Evolutionary conservation across 2,888 invertebrate species (phyloP).

Genomic region (Amphimallon solstitiale): DNA sequence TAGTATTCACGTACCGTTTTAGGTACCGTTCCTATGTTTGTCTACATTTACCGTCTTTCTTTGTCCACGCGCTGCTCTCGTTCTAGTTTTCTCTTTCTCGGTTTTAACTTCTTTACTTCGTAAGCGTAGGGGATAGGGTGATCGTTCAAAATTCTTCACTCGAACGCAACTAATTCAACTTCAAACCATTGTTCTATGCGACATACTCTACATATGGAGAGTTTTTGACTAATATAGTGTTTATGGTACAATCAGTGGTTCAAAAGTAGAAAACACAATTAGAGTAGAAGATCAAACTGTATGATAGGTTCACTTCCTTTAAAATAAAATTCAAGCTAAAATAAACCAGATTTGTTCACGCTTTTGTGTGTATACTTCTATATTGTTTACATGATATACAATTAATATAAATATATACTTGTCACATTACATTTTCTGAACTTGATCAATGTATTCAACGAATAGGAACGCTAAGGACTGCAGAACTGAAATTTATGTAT

Average conservation of each 20-base stretch:
- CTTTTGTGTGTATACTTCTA: no score
- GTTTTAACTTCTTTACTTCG: slow-evolving; percentile 59
- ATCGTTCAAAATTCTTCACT: slow-evolving; percentile 64
- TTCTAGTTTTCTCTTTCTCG: slow-evolving; percentile 54
- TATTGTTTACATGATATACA: no score
- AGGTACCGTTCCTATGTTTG: slow-evolving; percentile 43
- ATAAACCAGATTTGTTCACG: no score
- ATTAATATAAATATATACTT: no score
- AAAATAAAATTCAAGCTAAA: no score
- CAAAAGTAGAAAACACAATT: neutral
- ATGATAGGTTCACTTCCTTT: no score
- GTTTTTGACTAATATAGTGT: slow-evolving; percentile 19
- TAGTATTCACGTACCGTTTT: slow-evolving; percentile 45
- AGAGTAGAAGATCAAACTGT: no score
- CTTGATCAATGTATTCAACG: no score
- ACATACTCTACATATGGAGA: slow-evolving; percentile 26
- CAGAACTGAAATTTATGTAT: no score
- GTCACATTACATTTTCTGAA: no score
- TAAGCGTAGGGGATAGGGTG: slow-evolving; percentile 49
- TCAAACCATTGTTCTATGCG: slow-evolving; percentile 61
- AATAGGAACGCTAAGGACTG: no score
- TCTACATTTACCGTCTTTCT: slow-evolving; percentile 39
- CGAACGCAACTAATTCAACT: slow-evolving; percentile 65
- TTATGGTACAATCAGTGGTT: neutral
- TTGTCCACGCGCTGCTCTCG: neutral